Base-by-base conservation (phyloP, 2,113 vertebrate genomes). In the Tympanuchus pallidicinctus region DNA sequence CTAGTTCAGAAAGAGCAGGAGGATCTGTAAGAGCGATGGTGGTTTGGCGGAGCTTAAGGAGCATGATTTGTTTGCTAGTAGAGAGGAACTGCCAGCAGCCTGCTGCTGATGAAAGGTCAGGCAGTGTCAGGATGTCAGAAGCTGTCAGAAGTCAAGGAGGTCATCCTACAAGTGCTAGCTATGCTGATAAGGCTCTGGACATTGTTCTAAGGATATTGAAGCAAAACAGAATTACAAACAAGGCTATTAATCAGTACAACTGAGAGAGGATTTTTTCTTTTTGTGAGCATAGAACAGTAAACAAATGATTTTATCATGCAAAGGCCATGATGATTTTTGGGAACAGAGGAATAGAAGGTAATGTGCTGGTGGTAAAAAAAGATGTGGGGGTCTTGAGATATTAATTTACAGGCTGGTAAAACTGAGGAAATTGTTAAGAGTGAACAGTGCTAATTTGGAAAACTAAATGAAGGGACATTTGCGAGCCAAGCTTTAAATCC, bases 271-370 rank as follows among this genome's bases (percentile, higher is more conserved):
- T n/a, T 59, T 20, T 59, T 57, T 56, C 28, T 38, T 42, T 70
- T 42, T 1, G 0, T 38, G 1, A 2, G 22, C 1, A 13, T 63
- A 21, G 13, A 54, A 14, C n/a, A 80, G 54, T 2, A 64, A 61
- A 70, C 15, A 36, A 30, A 85, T 65, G 27, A 2, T 28, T 56
- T 88, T 50, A 80, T 6, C 8, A 30, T 13, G 8, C 28, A 57
- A 13, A 65, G 80, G 50, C 17, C 10, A 25, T n/a, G 8, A 32
- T 42, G 77, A 24, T 83, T 72, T 79, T 76, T 28, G 80, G 36
- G 8, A 8, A 67, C 15, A 64, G 47, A 70, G 17, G 4, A 73
- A 17, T 2, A 69, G 20, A 38, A 86, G 63, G 42, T 30, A 45
- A 6, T 25, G 48, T 75, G 8, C 3, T 86, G 28, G 63, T 71